A percentile compares a stretch with the other conserved stretches of the same genome.
Evolutionary conservation across 2,797 vertebrate species (phyloP).

Genomic region (Pyrocephalus nanus): DNA sequence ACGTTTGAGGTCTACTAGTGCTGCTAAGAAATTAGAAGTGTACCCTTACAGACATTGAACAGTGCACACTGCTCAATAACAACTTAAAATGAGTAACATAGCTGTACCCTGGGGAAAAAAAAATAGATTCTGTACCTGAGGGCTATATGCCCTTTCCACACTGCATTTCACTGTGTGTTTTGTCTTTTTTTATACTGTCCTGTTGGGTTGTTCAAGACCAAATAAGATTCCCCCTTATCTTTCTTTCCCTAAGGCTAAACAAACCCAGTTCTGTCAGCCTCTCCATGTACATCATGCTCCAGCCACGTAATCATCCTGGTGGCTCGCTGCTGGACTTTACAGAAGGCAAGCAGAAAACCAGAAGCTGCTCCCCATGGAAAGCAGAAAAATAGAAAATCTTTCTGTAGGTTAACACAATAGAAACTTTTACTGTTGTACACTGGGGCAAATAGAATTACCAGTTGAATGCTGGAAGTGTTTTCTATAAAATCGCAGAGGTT

Average conservation of each 20-base stretch:
- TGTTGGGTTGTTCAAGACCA: neutral
- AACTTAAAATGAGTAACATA: neutral
- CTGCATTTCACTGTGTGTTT: neutral
- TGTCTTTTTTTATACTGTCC: neutral
- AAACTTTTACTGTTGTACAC: neutral
- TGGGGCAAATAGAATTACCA: neutral
- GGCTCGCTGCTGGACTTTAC: neutral
- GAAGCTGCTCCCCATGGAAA: neutral
- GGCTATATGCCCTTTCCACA: neutral
- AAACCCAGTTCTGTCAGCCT: neutral
- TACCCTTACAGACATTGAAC: neutral
- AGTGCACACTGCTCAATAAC: neutral
- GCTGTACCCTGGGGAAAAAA: neutral
- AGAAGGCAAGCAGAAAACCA: neutral
- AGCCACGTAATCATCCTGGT: neutral
- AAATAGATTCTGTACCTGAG: neutral
- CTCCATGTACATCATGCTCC: neutral
- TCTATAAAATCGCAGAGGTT: neutral
- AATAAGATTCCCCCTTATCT: neutral
- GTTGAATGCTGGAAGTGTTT: neutral
- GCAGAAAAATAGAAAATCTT: neutral
- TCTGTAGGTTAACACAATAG: neutral
- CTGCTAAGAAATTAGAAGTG: neutral
- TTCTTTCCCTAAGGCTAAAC: neutral
- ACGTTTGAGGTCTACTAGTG: neutral